These are phyloP conservation scores for Urocitellus parryii DNA, from an alignment of 2,113 vertebrate genomes.

Conservation along the genomic window DNA sequence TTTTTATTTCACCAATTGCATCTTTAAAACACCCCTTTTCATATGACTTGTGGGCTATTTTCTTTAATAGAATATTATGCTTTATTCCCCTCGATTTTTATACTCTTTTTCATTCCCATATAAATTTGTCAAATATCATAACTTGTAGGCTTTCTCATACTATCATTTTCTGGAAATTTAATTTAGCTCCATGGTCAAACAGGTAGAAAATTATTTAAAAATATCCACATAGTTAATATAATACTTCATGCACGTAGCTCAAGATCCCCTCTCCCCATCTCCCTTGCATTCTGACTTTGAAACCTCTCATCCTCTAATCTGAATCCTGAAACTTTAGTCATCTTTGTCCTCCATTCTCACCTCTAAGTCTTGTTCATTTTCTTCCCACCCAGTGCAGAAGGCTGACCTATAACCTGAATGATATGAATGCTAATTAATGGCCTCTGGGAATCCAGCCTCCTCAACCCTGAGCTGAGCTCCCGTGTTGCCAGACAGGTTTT, in stretches of 20 bases:
- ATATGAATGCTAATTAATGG: neutral
- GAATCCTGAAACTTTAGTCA: neutral
- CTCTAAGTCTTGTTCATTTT: neutral
- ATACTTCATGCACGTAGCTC: neutral
- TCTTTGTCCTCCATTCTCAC: neutral
- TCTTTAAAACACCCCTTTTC: slow-evolving; percentile 19
- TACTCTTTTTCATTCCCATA: neutral
- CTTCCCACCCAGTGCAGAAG: neutral
- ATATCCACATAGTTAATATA: neutral
- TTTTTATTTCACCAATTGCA: slow-evolving; percentile 38
- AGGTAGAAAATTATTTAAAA: slow-evolving; percentile 8
- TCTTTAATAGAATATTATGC: neutral
- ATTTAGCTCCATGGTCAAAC: slow-evolving; percentile 4
- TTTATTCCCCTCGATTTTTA: neutral
- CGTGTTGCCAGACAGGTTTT: slow-evolving; percentile 71
- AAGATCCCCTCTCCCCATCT: neutral
- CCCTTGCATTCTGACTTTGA: neutral
- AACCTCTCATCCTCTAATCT: neutral
- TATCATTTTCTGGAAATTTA: slow-evolving; percentile 21
- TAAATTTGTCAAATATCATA: neutral
- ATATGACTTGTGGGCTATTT: neutral
- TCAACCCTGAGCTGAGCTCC: neutral
- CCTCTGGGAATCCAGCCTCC: neutral
- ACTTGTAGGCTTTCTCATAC: neutral
- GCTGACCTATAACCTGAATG: neutral